Base-by-base conservation (phyloP, 2,888 invertebrate genomes). In the Dryadula phaetusa region DNA sequence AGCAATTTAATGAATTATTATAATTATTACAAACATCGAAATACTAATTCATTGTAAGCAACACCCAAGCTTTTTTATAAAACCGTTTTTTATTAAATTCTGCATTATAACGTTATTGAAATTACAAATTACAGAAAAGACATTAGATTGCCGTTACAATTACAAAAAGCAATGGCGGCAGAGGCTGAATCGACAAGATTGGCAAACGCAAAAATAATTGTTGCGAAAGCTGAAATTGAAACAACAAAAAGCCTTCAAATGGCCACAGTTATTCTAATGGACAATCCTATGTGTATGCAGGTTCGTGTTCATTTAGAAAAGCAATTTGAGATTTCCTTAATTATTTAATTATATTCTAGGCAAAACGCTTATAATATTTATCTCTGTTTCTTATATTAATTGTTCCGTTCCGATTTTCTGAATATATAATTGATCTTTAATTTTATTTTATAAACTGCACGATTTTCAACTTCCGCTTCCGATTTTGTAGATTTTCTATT, bases 221-320 rank as follows among this genome's bases (percentile, higher is more conserved):
- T 95, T 1, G 95, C 95, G 0, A 94, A 94, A 77, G 94, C 95
- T 63, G 95, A 95, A 82, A 94, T 94, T 72, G 93, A 92, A 79
- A 92, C 95, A 1, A 94, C 94, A 0, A 88, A 88, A 70, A 94
- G 94, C 62, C 88, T 95, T 62, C 94, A 94, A 78, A 93, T 93
- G 79, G 95, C 95, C 10, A 94, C 95, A 2, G 93, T 93, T 69
- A 90, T 95, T 70, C 93, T 95, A 52, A 85, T 92, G 49, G 93
- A 93, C 68, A 94, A 93, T 52, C 94, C 94, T 4, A 88, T 93
- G 66, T 79, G 84, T 64, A 86, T 86, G 85, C 86, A 86, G 81
- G 87, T 87, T 32, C 88, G 71, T 74, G 89, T 14, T 34, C 6
- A 54, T 16, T 54, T 69, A 25, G 22, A 42, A 56, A 25, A 32